Percentiles rank a stretch among this genome's conserved stretches.
phyloP scores from a whole-genome alignment of 2,113 vertebrate species.

The Catharus minimus region DNA sequence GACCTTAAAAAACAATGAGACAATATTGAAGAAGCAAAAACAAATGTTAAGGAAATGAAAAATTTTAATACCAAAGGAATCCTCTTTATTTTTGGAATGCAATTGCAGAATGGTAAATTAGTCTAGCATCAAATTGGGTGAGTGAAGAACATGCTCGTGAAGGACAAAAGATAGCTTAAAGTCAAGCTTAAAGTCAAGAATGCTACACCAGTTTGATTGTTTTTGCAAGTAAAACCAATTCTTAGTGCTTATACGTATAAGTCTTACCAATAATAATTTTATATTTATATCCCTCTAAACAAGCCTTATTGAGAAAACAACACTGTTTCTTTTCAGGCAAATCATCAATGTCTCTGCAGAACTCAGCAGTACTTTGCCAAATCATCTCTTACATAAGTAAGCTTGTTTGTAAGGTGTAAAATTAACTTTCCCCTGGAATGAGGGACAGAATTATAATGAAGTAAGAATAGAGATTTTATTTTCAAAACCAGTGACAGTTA shows the following conservation, averaged over 20 bases:
- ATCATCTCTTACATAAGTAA: not conserved
- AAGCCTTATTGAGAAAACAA: not conserved
- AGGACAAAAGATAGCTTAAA: not conserved
- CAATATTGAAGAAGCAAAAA: not conserved
- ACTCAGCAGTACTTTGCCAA: not conserved
- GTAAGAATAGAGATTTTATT: not conserved
- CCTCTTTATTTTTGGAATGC: not conserved
- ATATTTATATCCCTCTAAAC: not conserved
- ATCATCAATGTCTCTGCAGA: not conserved
- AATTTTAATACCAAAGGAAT: not conserved
- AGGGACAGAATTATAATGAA: not conserved
- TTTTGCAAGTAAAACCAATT: not conserved
- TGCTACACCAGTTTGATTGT: not conserved
- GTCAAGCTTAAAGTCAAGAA: not conserved
- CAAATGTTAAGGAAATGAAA: not conserved
- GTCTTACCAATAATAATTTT: not conserved
- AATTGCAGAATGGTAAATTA: not conserved
- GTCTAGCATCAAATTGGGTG: not conserved
- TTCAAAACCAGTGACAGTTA: not conserved
- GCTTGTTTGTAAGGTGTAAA: not conserved
- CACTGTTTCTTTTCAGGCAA: not conserved
- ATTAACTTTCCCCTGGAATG: not conserved
- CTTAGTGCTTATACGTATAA: not conserved
- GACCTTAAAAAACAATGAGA: not conserved
- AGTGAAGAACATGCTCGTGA: not conserved